Evolutionary conservation across 1,140 invertebrate species (phyloP).

Genomic region (Octopus sinensis): DNA sequence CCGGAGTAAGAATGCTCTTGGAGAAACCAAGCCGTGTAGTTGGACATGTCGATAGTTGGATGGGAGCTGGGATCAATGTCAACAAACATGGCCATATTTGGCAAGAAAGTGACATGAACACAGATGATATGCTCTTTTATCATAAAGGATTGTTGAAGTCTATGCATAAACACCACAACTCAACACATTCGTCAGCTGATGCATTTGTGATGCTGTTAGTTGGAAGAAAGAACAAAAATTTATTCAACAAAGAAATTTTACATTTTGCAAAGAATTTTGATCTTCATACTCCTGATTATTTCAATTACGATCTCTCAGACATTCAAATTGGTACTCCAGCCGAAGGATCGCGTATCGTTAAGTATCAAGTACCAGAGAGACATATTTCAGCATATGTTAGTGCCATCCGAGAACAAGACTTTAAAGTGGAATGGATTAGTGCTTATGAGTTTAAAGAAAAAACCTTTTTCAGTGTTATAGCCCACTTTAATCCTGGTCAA

Average conservation of each 20-base stretch:
- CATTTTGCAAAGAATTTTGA: constrained; percentile 29
- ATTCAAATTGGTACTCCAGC: constrained; percentile 15
- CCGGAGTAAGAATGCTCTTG: constrained; percentile 29
- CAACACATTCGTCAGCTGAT: constrained; percentile 15
- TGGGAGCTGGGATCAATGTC: constrained; percentile 38
- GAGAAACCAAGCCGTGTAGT: constrained; percentile 23
- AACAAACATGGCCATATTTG: constrained; percentile 38
- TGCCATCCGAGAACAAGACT: constrained; percentile 35
- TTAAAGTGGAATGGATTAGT: constrained; percentile 43
- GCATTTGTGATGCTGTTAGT: constrained; percentile 41
- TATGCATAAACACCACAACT: not conserved
- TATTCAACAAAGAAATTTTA: constrained; percentile 34
- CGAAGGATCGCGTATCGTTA: constrained; percentile 24
- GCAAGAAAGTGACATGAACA: constrained; percentile 40
- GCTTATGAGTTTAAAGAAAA: constrained; percentile 29
- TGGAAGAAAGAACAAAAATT: constrained; percentile 31
- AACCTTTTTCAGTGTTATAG: constrained; percentile 41
- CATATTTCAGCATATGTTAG: constrained; percentile 39
- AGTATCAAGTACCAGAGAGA: constrained; percentile 42
- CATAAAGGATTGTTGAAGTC: constrained; percentile 24
- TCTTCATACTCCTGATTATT: constrained; percentile 24
- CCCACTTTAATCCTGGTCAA: constrained; percentile 22
- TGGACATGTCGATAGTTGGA: constrained; percentile 31
- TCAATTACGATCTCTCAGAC: constrained; percentile 40
- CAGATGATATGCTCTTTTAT: constrained; percentile 43